These are phyloP conservation scores for Rhimphoctona megacephalus DNA, from an alignment of 2,888 invertebrate species.

Conservation along the genomic window DNA sequence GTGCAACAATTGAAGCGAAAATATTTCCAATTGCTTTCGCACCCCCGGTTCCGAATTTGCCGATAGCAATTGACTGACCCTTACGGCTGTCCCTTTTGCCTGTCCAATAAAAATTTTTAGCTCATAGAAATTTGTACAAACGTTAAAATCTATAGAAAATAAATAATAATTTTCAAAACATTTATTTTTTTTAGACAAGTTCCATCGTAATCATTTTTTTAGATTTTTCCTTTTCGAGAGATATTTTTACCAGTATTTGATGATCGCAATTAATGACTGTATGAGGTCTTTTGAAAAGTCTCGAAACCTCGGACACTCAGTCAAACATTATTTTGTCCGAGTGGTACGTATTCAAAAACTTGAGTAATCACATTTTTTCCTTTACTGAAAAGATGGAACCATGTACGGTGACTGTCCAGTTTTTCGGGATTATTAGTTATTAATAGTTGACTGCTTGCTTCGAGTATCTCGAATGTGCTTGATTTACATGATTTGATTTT, in stretches of 20 bases:
- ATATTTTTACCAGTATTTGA: no score
- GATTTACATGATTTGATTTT: background rate
- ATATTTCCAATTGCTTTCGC: constrained; percentile 86
- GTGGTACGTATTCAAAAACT: no score
- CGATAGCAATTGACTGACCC: constrained; percentile 85
- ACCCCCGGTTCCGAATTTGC: constrained; percentile 79
- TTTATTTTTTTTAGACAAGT: background rate
- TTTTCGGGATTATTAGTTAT: constrained; percentile 78
- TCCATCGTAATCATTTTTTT: background rate
- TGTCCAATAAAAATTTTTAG: constrained; percentile 75
- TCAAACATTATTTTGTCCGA: no score
- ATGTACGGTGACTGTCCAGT: background rate
- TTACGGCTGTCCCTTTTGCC: constrained; percentile 85
- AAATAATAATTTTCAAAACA: background rate
- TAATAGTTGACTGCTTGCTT: background rate
- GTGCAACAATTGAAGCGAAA: constrained; percentile 87
- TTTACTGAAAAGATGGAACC: background rate
- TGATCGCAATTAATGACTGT: no score
- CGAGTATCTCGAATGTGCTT: background rate
- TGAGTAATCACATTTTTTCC: background rate
- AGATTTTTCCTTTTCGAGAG: no score
- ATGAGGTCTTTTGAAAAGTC: no score
- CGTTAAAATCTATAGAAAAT: constrained; percentile 72
- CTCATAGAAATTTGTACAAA: background rate
- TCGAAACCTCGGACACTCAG: no score